These are phyloP conservation scores for Xestia ashworthii DNA, from an alignment of 2,888 invertebrate genomes.

Conservation along the genomic window DNA sequence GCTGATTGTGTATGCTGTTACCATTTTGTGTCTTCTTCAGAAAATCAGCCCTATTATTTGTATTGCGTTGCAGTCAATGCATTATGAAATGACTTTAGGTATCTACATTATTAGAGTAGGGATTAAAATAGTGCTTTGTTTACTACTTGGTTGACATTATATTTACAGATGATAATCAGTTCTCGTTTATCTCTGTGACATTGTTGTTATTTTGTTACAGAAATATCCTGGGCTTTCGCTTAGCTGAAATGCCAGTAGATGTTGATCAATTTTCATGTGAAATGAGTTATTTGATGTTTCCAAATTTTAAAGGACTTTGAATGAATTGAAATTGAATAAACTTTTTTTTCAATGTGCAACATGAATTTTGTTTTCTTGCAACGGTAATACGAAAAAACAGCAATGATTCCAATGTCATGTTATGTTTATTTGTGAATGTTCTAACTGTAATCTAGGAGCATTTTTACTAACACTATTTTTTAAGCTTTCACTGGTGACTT, in stretches of 20 bases:
- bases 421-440: not conserved
- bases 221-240: not conserved
- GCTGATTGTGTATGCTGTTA: not conserved
- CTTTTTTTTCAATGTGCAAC: not conserved
- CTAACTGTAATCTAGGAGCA: not conserved
- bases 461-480: not conserved
- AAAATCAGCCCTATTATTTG: not conserved
- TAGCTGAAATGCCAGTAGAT: not conserved
- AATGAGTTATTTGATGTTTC: not conserved
- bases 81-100: not conserved
- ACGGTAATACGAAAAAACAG: not conserved
- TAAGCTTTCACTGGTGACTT: too few species aligned
- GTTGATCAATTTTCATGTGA: not conserved
- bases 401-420: not conserved
- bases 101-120: constrained; percentile 1
- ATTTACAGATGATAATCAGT: constrained; percentile 5
- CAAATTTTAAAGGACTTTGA: not conserved
- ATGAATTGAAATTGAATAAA: too few species aligned
- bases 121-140: constrained; percentile 30
- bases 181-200: not conserved
- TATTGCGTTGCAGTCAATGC: not conserved
- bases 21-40: not conserved
- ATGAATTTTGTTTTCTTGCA: not conserved
- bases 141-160: constrained; percentile 14
- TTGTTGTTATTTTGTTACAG: not conserved